Percentiles rank a stretch among this genome's conserved stretches.
These are phyloP conservation scores for Oenanthe melanoleuca DNA, from an alignment of 2,113 vertebrate genomes.

Conservation along the genomic window DNA sequence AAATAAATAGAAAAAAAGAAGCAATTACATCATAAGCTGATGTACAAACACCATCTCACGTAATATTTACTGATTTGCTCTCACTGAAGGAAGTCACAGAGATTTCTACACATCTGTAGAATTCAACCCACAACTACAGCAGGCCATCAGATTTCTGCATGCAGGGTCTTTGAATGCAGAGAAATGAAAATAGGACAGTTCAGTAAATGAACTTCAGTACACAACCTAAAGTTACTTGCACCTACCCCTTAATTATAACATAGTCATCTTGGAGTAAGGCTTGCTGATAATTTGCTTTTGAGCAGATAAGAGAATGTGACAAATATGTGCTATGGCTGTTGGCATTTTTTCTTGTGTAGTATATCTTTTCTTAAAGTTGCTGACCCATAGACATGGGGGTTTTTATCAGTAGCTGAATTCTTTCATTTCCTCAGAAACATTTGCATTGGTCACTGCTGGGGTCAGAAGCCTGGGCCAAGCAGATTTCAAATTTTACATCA, in stretches of 20 bases:
- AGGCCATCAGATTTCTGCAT: background rate
- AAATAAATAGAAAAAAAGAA: background rate
- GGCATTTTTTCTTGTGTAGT: background rate
- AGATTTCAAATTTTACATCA: background rate
- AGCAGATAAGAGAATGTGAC: background rate
- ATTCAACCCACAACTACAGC: background rate
- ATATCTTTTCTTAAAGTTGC: background rate
- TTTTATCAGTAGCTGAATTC: background rate
- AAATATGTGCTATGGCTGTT: background rate
- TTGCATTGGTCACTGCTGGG: background rate
- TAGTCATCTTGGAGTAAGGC: background rate
- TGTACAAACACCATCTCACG: background rate
- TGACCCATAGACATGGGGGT: background rate
- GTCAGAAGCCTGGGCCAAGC: background rate
- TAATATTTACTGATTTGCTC: background rate
- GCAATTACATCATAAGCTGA: background rate
- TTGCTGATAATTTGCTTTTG: background rate
- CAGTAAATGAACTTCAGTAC: background rate
- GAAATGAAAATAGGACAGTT: background rate
- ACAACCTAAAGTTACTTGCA: background rate
- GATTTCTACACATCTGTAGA: background rate
- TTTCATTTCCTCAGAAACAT: background rate
- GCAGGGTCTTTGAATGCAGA: background rate
- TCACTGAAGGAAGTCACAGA: background rate
- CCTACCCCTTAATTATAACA: background rate